Conservation (phyloP, 2,888 invertebrate genomes). For the Drepanosiphum platanoidis region DNA sequence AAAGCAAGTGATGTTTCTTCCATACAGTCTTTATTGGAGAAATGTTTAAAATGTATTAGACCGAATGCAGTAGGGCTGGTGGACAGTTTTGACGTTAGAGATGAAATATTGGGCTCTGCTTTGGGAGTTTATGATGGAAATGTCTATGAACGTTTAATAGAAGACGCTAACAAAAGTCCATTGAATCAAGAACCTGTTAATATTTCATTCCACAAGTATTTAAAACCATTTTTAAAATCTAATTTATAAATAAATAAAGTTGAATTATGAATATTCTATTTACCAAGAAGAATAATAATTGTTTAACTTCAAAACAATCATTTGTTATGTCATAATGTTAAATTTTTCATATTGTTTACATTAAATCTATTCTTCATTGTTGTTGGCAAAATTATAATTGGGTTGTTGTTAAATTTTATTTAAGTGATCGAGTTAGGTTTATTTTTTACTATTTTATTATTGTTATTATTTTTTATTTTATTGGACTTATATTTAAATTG, state of each 20-base stretch:
- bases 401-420: background rate
- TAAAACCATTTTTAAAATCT: constrained; percentile 83
- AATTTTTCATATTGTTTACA: background rate
- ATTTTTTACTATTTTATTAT: background rate
- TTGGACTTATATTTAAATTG: background rate
- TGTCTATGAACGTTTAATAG: constrained; percentile 83
- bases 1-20: constrained; percentile 67
- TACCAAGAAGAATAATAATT: background rate
- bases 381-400: background rate
- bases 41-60: constrained; percentile 76
- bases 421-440: background rate
- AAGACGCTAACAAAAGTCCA: constrained; percentile 82
- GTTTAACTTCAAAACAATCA: background rate
- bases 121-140: constrained; percentile 86
- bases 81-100: constrained; percentile 90
- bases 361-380: background rate
- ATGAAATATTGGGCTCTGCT: constrained; percentile 80
- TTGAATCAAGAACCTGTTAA: constrained; percentile 84
- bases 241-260: constrained; percentile 71
- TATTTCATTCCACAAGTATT: constrained; percentile 77
- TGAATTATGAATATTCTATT: background rate
- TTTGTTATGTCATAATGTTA: background rate
- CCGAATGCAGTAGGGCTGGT: constrained; percentile 91
- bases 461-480: background rate
- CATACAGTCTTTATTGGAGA: constrained; percentile 77